Base-by-base conservation (phyloP, 2,888 invertebrate genomes). In the Priocnemis perturbator region DNA sequence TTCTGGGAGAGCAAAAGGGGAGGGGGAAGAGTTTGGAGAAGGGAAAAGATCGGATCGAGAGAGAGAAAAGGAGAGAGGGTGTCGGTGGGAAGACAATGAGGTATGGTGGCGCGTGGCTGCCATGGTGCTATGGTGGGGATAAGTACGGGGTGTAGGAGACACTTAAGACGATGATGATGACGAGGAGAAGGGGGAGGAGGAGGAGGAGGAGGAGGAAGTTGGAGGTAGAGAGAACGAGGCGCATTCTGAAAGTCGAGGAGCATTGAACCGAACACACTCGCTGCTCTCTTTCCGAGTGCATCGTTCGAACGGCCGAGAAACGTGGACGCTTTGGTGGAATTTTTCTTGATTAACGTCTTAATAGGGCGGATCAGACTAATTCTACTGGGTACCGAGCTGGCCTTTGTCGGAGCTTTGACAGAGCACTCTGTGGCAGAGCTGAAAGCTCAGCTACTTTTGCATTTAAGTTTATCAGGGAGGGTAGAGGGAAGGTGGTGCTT, bases 91-190 rank as follows among this genome's bases (percentile, higher is more conserved):
- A 83, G 76, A 82, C 77, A 83, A 84, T 82, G 76, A 73, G 73
- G 80, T 70, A 76, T 73, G 74, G 77, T 85, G 85, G 84, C 85
- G 84, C 84, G 85, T 85, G 85, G 85, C 85, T 77, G 64, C 61
- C 47, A 62, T 63, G 58, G 60, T 4, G 26, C 5, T 48, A 15
- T 50, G 74, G 83, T 75, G 78, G 84, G 84, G 84, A 82, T 84
- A 84, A 85, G 73, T 80, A 79, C 67, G 65, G 83, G 83, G 81
- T 78, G 78, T 77, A 78, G 80, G 69, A 79, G 81, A 81, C 68
- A 79, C 80, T 81, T 80, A 78, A 81, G 73, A 79, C 68, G 78
- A 78, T 50, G 50, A 37, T 44, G 58, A 69, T 45, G 47, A 57
- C 20, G 53, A 59, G 59, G 52, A 62, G 45, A 59, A 67, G 65